Conservation (phyloP, 2,888 invertebrate species). For the Acleris holmiana region DNA sequence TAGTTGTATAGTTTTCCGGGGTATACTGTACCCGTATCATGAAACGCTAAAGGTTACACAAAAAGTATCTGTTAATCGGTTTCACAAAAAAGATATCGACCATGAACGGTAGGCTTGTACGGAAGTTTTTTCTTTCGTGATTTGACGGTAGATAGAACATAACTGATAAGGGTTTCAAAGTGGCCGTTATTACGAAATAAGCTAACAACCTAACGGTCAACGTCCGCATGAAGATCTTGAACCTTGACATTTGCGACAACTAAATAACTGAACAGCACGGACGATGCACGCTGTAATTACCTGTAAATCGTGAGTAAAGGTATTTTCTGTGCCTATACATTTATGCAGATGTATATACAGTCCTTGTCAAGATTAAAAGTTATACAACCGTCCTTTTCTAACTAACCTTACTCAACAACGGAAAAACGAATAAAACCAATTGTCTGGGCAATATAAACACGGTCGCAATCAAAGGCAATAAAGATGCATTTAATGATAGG, state of each 20-base stretch:
- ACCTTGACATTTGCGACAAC: slow-evolving; percentile 55
- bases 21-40: too few species aligned
- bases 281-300: neutral
- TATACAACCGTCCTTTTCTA: slow-evolving; percentile 2
- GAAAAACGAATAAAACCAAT: slow-evolving; percentile 28
- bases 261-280: slow-evolving; percentile 21
- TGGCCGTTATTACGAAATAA: neutral
- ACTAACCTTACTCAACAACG: slow-evolving; percentile 34
- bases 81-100: too few species aligned
- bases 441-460: slow-evolving; percentile 3
- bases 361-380: neutral
- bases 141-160: too few species aligned
- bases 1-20: too few species aligned
- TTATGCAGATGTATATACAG: neutral
- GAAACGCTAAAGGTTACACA: too few species aligned
- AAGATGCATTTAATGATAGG: slow-evolving; percentile 24
- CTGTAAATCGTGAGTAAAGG: neutral
- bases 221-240: slow-evolving; percentile 51
- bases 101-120: too few species aligned
- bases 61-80: too few species aligned
- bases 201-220: slow-evolving; percentile 47
- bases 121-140: too few species aligned
- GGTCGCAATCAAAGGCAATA: slow-evolving; percentile 27
- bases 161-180: too few species aligned
- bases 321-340: neutral